Percentiles rank a stretch among this genome's conserved stretches.
phyloP scores from a whole-genome alignment of 2,797 vertebrate genomes.

The Acipenser oxyrinchus region DNA sequence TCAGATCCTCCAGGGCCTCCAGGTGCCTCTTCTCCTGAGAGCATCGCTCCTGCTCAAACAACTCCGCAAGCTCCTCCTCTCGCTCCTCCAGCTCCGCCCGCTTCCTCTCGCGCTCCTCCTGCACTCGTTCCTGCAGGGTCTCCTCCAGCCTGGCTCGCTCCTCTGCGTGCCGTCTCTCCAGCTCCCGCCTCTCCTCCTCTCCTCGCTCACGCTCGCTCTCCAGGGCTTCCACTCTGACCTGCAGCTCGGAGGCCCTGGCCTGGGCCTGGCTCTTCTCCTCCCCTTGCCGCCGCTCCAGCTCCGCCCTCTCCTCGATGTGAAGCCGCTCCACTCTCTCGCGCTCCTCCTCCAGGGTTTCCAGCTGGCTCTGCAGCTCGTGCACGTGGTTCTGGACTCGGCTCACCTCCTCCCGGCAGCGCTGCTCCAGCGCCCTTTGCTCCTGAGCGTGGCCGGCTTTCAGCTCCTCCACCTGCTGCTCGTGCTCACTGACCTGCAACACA shows the following conservation, averaged over 20 bases:
- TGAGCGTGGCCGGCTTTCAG: slow-evolving; percentile 51
- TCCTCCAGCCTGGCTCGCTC: slow-evolving; percentile 50
- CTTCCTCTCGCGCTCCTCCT: slow-evolving; percentile 40
- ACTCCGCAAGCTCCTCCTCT: slow-evolving; percentile 32
- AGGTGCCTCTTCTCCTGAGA: slow-evolving; percentile 42
- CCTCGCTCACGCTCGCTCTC: no score
- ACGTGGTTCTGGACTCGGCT: slow-evolving; percentile 31
- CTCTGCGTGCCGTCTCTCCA: slow-evolving; percentile 31
- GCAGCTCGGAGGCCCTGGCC: slow-evolving; percentile 31
- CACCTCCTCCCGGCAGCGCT: slow-evolving; percentile 57
- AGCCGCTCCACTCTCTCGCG: slow-evolving; percentile 45
- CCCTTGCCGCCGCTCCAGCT: slow-evolving; percentile 44
- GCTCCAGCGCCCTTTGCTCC: slow-evolving; percentile 52
- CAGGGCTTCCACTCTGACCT: slow-evolving; percentile 13
- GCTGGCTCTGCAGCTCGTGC: slow-evolving; percentile 42
- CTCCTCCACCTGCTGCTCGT: slow-evolving; percentile 61
- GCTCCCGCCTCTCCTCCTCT: slow-evolving; percentile 35
- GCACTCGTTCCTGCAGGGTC: slow-evolving; percentile 38
- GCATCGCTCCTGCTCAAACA: slow-evolving; percentile 39
- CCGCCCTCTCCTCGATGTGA: slow-evolving; percentile 52
- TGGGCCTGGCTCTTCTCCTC: slow-evolving; percentile 43
- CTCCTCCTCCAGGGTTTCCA: slow-evolving; percentile 39
- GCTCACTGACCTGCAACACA: slow-evolving; percentile 40
- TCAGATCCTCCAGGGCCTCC: slow-evolving; percentile 48
- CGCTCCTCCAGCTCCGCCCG: slow-evolving; percentile 44